Evolutionary conservation across 2,888 invertebrate species (phyloP).

Genomic region (Thysanoteuthis rhombus): DNA sequence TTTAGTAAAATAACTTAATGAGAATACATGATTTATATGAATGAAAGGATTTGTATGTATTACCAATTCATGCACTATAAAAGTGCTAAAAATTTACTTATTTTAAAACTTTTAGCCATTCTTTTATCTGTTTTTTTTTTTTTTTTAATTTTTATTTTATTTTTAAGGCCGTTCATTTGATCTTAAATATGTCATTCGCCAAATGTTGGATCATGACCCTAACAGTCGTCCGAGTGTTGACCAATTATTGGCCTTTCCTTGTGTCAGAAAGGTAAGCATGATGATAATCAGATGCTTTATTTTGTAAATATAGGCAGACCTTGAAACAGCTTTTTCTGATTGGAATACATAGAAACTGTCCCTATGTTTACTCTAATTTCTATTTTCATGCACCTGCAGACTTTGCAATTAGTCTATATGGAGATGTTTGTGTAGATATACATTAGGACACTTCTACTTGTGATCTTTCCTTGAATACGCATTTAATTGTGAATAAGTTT

Average conservation of each 20-base stretch:
- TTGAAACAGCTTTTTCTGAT: too few species aligned
- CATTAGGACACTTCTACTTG: too few species aligned
- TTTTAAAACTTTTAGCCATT: neutral
- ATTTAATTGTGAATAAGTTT: too few species aligned
- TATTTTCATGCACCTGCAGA: too few species aligned
- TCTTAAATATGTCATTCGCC: conserved; percentile 71
- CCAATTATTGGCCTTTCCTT: conserved; percentile 70
- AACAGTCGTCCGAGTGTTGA: conserved; percentile 71
- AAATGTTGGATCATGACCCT: conserved; percentile 73
- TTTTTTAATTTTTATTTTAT: neutral
- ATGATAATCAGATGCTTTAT: neutral
- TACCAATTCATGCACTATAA: too few species aligned
- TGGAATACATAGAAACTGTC: too few species aligned
- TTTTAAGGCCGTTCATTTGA: conserved; percentile 69
- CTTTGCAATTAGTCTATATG: neutral
- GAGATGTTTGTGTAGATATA: neutral
- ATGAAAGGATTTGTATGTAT: too few species aligned
- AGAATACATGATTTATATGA: too few species aligned
- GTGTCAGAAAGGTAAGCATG: conserved; percentile 58
- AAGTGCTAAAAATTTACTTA: neutral
- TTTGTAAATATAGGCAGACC: neutral
- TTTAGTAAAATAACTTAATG: too few species aligned
- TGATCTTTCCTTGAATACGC: too few species aligned
- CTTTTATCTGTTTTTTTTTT: too few species aligned
- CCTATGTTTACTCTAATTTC: too few species aligned